These are phyloP conservation scores for Tenthredo scrophulariae DNA, from an alignment of 2,888 invertebrate genomes.

Conservation along the genomic window DNA sequence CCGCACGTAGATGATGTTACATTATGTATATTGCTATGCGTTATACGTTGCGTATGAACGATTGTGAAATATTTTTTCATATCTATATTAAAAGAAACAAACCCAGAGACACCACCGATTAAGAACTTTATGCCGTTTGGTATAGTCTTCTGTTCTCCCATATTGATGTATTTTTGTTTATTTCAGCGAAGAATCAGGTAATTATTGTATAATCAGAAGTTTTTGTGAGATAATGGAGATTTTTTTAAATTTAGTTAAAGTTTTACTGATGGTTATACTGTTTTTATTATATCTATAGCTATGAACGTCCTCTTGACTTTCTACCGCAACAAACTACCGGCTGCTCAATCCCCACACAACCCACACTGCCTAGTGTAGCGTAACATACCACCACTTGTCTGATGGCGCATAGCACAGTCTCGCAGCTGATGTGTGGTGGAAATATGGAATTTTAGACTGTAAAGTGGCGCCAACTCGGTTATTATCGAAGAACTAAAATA, in stretches of 20 bases:
- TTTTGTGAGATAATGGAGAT: neutral
- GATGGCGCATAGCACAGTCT: neutral
- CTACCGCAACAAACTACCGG: conserved; percentile 24
- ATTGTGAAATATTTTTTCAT: neutral
- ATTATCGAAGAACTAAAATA: conserved; percentile 14
- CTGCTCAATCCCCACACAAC: conserved; percentile 8
- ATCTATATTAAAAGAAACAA: conserved; percentile 58
- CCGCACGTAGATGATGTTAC: neutral
- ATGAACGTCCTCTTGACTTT: conserved; percentile 39
- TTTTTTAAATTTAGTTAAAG: neutral
- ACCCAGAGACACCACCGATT: conserved; percentile 75
- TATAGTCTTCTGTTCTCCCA: conserved; percentile 71
- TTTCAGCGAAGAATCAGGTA: neutral
- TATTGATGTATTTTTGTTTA: conserved; percentile 57
- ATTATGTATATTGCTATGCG: neutral
- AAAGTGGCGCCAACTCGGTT: conserved; percentile 42
- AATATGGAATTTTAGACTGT: conserved; percentile 34
- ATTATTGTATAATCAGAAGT: neutral
- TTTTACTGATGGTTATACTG: neutral
- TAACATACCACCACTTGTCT: neutral
- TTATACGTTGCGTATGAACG: neutral
- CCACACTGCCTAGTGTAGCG: neutral
- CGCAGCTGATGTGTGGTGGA: conserved; percentile 22
- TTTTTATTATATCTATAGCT: conserved; percentile 30
- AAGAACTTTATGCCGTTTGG: conserved; percentile 73